Evolutionary conservation across 1,140 invertebrate genomes (phyloP).

Genomic region (Lordiphosa collinella): DNA sequence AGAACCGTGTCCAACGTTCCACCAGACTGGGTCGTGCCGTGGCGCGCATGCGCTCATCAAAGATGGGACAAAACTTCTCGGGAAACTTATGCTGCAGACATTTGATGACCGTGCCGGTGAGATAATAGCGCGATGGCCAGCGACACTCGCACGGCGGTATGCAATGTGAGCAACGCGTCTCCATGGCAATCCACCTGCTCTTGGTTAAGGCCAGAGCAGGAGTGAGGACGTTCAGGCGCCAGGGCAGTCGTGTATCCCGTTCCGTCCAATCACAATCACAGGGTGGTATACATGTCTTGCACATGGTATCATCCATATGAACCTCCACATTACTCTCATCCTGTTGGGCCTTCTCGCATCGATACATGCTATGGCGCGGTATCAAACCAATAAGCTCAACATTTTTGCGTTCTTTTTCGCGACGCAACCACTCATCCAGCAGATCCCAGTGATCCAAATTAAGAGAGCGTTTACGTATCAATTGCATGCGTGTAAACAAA

Average conservation of each 20-base stretch:
- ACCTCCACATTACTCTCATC: not conserved
- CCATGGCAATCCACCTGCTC: constrained; percentile 27
- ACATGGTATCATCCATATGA: constrained; percentile 9
- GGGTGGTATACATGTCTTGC: constrained; percentile 45
- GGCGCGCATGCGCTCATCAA: constrained; percentile 40
- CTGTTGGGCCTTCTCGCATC: constrained; percentile 4
- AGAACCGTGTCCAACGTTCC: constrained; percentile 60
- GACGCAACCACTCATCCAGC: constrained; percentile 39
- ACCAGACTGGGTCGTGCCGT: constrained; percentile 39
- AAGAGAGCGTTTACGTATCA: constrained; percentile 27
- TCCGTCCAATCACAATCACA: constrained; percentile 51
- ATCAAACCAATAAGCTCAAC: constrained; percentile 20
- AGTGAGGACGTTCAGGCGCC: constrained; percentile 32
- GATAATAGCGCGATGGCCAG: constrained; percentile 56
- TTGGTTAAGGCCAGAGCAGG: not conserved
- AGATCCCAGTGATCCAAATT: constrained; percentile 65
- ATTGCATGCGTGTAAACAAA: constrained; percentile 49
- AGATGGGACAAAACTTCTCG: constrained; percentile 62
- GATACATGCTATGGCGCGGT: constrained; percentile 12
- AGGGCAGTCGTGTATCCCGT: constrained; percentile 25
- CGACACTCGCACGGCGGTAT: constrained; percentile 61
- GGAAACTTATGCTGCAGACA: constrained; percentile 52
- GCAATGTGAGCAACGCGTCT: constrained; percentile 22
- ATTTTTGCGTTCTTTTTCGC: constrained; percentile 38
- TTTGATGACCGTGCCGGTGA: constrained; percentile 56